Evolutionary conservation across 2,888 invertebrate genomes (phyloP).

Genomic region (Creontiades dilutus): DNA sequence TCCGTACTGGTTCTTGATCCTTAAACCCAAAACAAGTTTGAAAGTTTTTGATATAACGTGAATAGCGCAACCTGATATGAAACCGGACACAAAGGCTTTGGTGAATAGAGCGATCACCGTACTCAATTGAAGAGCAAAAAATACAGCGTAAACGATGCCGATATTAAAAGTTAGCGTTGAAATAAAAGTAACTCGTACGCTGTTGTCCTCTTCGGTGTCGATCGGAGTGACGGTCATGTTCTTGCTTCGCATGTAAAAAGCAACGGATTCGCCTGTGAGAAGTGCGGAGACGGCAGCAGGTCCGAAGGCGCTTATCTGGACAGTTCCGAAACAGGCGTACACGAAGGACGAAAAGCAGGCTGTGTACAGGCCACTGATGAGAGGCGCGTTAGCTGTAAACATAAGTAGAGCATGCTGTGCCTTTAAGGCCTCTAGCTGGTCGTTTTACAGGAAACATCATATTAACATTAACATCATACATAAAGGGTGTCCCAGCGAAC

Average conservation of each 20-base stretch:
- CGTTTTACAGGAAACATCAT: no score
- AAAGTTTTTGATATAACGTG: constrained; percentile 72
- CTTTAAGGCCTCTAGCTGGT: no score
- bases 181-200: constrained; percentile 41
- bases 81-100: constrained; percentile 72
- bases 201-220: constrained; percentile 51
- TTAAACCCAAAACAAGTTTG: constrained; percentile 69
- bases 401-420: neutral
- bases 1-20: constrained; percentile 71
- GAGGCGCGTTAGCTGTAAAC: constrained; percentile 70
- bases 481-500: no score
- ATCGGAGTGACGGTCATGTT: constrained; percentile 49
- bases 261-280: constrained; percentile 74
- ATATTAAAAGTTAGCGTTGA: constrained; percentile 70
- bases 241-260: constrained; percentile 12
- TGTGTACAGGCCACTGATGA: constrained; percentile 73
- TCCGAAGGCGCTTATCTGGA: constrained; percentile 73
- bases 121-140: constrained; percentile 71
- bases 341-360: constrained; percentile 73
- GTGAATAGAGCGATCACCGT: constrained; percentile 69
- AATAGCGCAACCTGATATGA: constrained; percentile 71
- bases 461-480: no score
- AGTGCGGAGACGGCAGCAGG: constrained; percentile 74
- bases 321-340: constrained; percentile 73
- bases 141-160: constrained; percentile 71